These are phyloP conservation scores for Pachypsylla venusta DNA, from an alignment of 1,140 invertebrate species.

Conservation along the genomic window DNA sequence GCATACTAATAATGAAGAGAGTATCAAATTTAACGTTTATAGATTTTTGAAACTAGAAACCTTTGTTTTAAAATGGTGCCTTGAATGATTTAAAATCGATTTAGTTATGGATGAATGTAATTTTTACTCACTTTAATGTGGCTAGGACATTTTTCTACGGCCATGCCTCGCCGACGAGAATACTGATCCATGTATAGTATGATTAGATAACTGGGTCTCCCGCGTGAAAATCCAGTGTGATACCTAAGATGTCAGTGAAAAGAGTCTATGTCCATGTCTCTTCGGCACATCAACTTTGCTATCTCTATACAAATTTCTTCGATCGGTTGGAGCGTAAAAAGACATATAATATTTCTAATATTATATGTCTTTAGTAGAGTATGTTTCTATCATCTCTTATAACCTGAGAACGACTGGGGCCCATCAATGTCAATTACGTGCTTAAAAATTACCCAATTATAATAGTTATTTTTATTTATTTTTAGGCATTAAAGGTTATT, in stretches of 20 bases:
- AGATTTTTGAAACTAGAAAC: background rate
- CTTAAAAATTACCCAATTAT: background rate
- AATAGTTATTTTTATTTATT: background rate
- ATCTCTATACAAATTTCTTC: too few species aligned
- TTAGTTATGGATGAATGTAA: background rate
- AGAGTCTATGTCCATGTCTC: too few species aligned
- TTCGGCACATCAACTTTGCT: too few species aligned
- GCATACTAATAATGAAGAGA: background rate
- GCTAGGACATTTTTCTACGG: too few species aligned
- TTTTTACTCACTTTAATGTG: too few species aligned
- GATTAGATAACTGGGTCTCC: too few species aligned
- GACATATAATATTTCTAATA: background rate
- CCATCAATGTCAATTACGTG: background rate
- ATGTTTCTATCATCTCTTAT: background rate
- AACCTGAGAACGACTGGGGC: background rate
- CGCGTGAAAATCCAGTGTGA: too few species aligned
- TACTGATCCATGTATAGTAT: too few species aligned
- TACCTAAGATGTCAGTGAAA: too few species aligned
- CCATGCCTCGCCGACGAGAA: too few species aligned
- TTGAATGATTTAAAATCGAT: background rate
- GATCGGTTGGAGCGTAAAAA: background rate
- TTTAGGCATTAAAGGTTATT: conserved; percentile 52
- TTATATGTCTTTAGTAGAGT: background rate
- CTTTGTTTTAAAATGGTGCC: background rate
- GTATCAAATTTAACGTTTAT: background rate